Evolutionary conservation across 2,888 invertebrate genomes (phyloP).

Genomic region (Cybosia mesomella): DNA sequence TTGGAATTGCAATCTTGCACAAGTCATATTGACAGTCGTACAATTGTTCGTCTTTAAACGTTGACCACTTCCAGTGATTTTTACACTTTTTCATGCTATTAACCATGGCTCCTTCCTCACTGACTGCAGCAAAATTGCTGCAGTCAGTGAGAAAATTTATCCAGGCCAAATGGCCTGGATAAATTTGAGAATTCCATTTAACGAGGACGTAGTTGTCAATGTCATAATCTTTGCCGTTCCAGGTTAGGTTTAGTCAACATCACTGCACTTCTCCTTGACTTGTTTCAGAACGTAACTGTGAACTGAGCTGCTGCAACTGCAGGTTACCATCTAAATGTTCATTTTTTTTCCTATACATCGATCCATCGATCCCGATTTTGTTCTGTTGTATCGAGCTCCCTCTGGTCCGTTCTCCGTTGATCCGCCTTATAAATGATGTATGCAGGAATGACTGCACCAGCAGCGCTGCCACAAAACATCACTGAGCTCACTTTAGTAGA

Average conservation of each 20-base stretch:
- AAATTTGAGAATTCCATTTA: constrained; percentile 21
- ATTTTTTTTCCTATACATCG: no score
- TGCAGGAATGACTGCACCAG: no score
- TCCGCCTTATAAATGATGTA: no score
- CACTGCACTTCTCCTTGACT: background rate
- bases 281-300: background rate
- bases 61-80: constrained; percentile 26
- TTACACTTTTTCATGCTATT: constrained; percentile 24
- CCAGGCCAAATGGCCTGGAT: constrained; percentile 27
- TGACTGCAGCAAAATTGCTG: constrained; percentile 10
- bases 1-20: no score
- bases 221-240: constrained; percentile 4
- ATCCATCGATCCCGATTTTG: no score
- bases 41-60: constrained; percentile 25
- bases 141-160: no score
- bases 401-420: no score
- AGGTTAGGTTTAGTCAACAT: background rate
- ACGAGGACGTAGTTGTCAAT: constrained; percentile 24
- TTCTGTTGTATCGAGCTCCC: no score
- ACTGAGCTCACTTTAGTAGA: no score
- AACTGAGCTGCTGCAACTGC: no score
- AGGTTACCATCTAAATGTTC: no score
- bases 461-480: no score
- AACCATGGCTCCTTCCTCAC: constrained; percentile 22
- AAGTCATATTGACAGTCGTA: constrained; percentile 1